Conservation (phyloP, 2,888 invertebrate species). For the Asteroscopus sphinx region DNA sequence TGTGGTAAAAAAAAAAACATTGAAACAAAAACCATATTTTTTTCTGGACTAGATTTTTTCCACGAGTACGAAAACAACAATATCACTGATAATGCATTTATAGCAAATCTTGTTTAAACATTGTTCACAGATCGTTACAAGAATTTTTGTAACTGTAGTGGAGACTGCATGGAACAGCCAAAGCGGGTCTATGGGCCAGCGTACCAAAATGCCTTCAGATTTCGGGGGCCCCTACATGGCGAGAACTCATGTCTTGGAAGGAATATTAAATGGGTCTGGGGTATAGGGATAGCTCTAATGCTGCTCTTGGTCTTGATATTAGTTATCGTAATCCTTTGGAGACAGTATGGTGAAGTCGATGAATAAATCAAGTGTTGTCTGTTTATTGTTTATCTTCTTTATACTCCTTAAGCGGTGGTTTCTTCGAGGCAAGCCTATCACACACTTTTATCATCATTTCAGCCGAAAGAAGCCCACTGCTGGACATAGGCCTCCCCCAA, state of each 20-base stretch:
- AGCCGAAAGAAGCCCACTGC: too few relatives aligned
- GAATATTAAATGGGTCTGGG: conserved; percentile 8
- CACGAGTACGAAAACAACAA: not conserved
- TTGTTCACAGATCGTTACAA: conserved; percentile 2
- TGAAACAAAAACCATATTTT: too few relatives aligned
- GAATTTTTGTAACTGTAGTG: conserved; percentile 5
- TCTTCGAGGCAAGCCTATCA: too few relatives aligned
- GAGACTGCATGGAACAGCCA: not conserved
- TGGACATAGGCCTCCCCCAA: too few relatives aligned
- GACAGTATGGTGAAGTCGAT: not conserved
- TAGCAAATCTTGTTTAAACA: not conserved
- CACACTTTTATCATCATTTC: too few relatives aligned
- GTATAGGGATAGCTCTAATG: not conserved
- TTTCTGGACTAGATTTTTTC: not conserved
- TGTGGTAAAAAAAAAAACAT: too few relatives aligned
- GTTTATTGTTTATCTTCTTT: conserved; percentile 5
- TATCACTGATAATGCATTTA: not conserved
- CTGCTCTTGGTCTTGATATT: not conserved
- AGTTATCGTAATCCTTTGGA: not conserved
- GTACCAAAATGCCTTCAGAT: conserved; percentile 1
- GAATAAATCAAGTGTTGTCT: not conserved
- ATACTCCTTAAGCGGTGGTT: too few relatives aligned
- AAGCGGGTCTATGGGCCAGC: not conserved
- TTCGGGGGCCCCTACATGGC: conserved; percentile 1
- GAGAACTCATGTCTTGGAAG: conserved; percentile 29